phyloP scores from a whole-genome alignment of 2,797 vertebrate species.

The Sebastes nivosus region DNA sequence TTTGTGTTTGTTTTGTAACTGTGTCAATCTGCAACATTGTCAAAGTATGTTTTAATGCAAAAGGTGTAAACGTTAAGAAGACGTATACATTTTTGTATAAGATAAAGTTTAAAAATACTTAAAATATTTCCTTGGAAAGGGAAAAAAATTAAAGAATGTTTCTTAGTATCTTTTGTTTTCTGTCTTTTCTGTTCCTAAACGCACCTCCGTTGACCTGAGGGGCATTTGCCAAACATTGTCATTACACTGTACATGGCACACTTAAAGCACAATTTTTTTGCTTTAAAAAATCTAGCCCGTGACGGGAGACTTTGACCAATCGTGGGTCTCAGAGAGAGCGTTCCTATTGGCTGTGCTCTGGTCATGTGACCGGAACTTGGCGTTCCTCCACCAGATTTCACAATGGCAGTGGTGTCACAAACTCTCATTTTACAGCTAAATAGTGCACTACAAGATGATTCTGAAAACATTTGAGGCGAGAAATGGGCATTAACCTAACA shows the following conservation, averaged over 20 bases:
- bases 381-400: no score
- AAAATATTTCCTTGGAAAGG: slow-evolving; percentile 71
- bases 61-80: slow-evolving; percentile 65
- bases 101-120: slow-evolving; percentile 68
- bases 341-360: no score
- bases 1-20: slow-evolving; percentile 73
- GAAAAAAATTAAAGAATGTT: slow-evolving; percentile 83
- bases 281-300: no score
- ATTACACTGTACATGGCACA: no score
- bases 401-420: no score
- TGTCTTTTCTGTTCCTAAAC: not conserved
- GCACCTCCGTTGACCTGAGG: not conserved
- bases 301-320: no score
- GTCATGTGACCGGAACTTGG: no score
- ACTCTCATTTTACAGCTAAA: no score
- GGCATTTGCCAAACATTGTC: not conserved
- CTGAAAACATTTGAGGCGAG: no score
- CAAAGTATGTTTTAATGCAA: slow-evolving; percentile 68
- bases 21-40: slow-evolving; percentile 56
- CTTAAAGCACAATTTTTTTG: no score
- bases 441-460: fast-evolving
- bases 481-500: no score
- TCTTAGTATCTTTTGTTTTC: slow-evolving; percentile 72
- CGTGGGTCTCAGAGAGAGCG: no score
- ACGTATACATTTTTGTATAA: slow-evolving; percentile 77